Evolutionary conservation across 2,888 invertebrate genomes (phyloP).

Genomic region (Drosophila multiciliata): DNA sequence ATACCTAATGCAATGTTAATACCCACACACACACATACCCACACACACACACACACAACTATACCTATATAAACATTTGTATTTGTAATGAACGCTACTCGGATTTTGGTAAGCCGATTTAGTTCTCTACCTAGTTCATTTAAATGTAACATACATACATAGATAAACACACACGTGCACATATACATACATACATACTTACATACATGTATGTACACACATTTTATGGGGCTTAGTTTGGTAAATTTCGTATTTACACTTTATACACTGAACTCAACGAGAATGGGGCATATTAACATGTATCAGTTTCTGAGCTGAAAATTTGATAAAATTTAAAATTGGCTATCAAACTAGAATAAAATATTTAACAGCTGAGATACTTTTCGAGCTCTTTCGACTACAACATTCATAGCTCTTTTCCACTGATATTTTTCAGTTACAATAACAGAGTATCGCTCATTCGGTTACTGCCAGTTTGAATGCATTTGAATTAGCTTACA

Average conservation of each 20-base stretch:
- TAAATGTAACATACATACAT: background rate
- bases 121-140: background rate
- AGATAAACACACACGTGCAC: background rate
- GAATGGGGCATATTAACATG: background rate
- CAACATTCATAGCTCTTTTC: fast-evolving
- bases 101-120: slow-evolving; percentile 43
- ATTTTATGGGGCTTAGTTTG: background rate
- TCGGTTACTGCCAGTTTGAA: background rate
- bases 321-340: background rate
- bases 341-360: background rate
- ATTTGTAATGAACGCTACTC: background rate
- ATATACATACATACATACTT: background rate
- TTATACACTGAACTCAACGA: background rate
- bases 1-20: slow-evolving; percentile 22
- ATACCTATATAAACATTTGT: background rate
- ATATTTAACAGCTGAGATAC: background rate
- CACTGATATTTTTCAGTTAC: background rate
- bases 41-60: background rate
- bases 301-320: background rate
- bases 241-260: slow-evolving; percentile 2
- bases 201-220: background rate
- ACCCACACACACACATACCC: background rate
- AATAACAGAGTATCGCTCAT: background rate
- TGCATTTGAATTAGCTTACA: background rate
- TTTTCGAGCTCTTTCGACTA: background rate